Evolutionary conservation across 2,113 vertebrate species (phyloP), one percentile per base, ranked within the genome.

Genomic region (Cinclus cinclus): DNA sequence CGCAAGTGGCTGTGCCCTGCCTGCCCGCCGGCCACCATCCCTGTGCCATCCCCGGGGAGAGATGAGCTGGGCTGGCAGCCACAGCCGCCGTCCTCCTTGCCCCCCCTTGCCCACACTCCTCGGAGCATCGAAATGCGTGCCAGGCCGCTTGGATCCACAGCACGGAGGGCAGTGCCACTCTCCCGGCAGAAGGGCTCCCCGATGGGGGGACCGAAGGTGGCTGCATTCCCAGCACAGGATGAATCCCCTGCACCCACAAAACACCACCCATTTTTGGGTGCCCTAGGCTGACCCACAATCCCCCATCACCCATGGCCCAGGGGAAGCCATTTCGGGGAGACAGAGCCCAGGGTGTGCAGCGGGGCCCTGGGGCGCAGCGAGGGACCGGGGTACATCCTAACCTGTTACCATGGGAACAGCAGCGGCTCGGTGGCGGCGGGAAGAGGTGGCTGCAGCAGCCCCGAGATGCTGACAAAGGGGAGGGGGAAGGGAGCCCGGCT

Each of bases 401-500:
- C 60, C 83, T 8, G 94, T 95, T 65, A 46, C 95, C 92, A 96
- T 90, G 94, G 95, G 81, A 94, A 97, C 92, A 11, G 80, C 86
- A 89, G 89, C 49, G 15, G 88, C 92, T 95, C 93, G 10, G 95
- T 86, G 86, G 91, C 81, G 2, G 91, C 19, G 11, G 94, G 94
- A 87, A 92, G 91, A 93, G 92, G 94, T 86, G 87, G 90, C 91
- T 79, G 91, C 93, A 92, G 94, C 94, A 95, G 87, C 91, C 95
- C 95, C 60, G 68, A 87, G 91, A 94, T 90, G 86, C 92, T 68
- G 88, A 92, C 92, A 96, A 94, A 94, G 67, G 92, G 90, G 91
- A 95, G 93, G 89, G 92, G 95, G 96, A 93, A 92, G 96, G 96
- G 95, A 96, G 84, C 70, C 92, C 2, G 81, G 69, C 69, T 84